phyloP scores from a whole-genome alignment of 2,888 invertebrate genomes.

The Euplagia quadripunctaria region DNA sequence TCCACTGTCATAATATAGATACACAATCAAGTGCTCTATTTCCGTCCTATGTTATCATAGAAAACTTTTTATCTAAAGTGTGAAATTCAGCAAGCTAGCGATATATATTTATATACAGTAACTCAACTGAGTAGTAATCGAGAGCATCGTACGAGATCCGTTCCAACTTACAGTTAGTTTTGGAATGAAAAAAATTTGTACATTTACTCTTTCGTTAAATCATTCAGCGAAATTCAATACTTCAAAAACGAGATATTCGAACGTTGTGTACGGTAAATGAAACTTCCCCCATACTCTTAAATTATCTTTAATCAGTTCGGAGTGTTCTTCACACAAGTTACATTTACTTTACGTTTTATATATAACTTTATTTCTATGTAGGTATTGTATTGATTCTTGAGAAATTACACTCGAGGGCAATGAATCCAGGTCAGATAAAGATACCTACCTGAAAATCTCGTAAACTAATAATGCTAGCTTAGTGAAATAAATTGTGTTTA shows the following conservation, averaged over 20 bases:
- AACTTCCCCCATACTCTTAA: neutral
- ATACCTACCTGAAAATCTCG: too few relatives aligned
- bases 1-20: too few relatives aligned
- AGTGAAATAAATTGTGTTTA: too few relatives aligned
- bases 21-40: too few relatives aligned
- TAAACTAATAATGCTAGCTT: too few relatives aligned
- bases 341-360: neutral
- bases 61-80: neutral
- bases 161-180: too few relatives aligned
- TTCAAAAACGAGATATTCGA: neutral
- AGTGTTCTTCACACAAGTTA: neutral
- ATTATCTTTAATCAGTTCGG: neutral
- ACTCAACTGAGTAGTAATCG: neutral
- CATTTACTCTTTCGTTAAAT: neutral
- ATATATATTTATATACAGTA: neutral
- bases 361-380: neutral
- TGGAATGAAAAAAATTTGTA: too few relatives aligned
- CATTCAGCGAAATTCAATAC: neutral
- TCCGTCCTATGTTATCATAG: too few relatives aligned
- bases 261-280: neutral
- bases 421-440: too few relatives aligned
- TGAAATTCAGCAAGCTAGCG: neutral
- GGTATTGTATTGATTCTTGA: neutral
- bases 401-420: neutral
- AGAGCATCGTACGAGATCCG: neutral